Base-by-base conservation (phyloP, 2,113 vertebrate species). In the Platysternon megacephalum region DNA sequence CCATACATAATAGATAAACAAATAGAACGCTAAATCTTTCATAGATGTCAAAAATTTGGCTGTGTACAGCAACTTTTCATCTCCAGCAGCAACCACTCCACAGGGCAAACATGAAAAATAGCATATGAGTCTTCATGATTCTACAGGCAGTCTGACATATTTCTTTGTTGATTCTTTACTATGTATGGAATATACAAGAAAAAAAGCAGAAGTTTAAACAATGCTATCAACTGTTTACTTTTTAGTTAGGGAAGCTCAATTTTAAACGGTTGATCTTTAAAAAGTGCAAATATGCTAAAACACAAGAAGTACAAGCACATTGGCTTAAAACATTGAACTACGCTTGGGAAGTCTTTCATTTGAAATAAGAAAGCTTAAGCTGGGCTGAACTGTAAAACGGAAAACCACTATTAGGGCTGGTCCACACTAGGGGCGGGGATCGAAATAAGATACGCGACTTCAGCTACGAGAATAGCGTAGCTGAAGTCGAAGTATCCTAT, bases 151-250 rank as follows among this genome's bases (percentile, higher is more conserved):
- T 32, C 82, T 91, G 80, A 74, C 78, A 32, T 81, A 2, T 51
- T 19, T 81, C 86, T 92, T 85, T 32, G 51, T 11, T 94, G 78
- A 91, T 82, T n/a, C 86, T 26, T 39, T 82, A 21, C 10, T 88
- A 11, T 9, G 51, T 24, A 26, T 58, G 22, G 89, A 95, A 95
- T 3, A 76, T 32, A 17, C 72, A 82, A 80, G 48, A 48, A 87
- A 79, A 35, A 26, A 80, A 79, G 3, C 9, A 53, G 11, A 88
- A 79, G 68, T 88, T 97, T 72, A 82, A 96, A 96, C 61, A 81
- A 61, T 76, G 53, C 5, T n/a, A 76, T 74, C 51, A 83, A n/a
- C 65, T 58, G 39, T 56, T 91, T 48, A 55, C 79, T 39, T 86
- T 82, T 52, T 58, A 56, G 26, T 24, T 81, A 81, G 61, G 46